phyloP scores from a whole-genome alignment of 1,140 invertebrate species.

The Pseudomyrmex cubaensis region DNA sequence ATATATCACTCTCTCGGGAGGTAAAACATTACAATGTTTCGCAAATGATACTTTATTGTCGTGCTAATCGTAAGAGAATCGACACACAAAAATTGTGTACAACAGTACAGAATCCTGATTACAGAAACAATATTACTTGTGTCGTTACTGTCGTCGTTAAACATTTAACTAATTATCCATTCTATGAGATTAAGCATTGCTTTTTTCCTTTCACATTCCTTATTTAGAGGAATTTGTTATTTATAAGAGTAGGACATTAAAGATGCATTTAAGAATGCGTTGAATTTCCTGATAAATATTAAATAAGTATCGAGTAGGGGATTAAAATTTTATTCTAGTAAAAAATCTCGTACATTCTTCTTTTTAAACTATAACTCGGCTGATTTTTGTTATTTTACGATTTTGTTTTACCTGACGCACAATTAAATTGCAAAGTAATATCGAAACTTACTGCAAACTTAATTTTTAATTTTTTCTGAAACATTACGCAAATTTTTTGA shows the following conservation, averaged over 20 bases:
- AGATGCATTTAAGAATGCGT: not conserved
- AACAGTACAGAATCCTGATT: slow-evolving; percentile 16
- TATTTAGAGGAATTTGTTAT: not conserved
- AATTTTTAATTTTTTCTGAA: slow-evolving; percentile 7
- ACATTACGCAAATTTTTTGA: not conserved
- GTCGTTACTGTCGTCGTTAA: not conserved
- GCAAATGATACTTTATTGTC: slow-evolving; percentile 31
- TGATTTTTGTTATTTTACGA: slow-evolving; percentile 20
- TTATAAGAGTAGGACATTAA: not conserved
- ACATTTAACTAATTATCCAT: slow-evolving; percentile 15
- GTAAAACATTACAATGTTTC: slow-evolving; percentile 20
- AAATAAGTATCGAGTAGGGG: no score
- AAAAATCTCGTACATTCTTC: not conserved
- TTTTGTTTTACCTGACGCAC: not conserved
- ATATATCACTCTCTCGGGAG: not conserved
- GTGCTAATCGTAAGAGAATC: not conserved
- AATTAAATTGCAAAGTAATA: slow-evolving; percentile 16
- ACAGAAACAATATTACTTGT: not conserved
- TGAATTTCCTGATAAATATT: not conserved
- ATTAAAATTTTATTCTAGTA: not conserved
- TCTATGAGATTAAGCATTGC: not conserved
- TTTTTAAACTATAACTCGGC: not conserved
- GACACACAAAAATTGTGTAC: not conserved
- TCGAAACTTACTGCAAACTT: not conserved
- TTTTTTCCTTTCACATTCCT: not conserved